Evolutionary conservation across 1,140 invertebrate genomes (phyloP), one percentile per base, ranked within the genome.

Genomic region (Mercenaria mercenaria): DNA sequence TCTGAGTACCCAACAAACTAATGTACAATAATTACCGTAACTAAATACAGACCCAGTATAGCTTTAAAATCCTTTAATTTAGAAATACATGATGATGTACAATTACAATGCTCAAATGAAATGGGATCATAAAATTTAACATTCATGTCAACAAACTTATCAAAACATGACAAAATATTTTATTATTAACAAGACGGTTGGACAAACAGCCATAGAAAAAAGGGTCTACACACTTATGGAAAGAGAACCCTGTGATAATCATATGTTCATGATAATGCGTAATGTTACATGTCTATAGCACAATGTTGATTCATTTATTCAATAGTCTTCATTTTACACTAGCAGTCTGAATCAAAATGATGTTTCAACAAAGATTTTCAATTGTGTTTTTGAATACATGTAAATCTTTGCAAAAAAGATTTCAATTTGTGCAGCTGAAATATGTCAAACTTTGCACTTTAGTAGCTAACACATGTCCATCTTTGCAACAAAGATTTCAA

Each of bases 1-100:
- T n/a, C n/a, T n/a, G n/a, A n/a, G n/a, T n/a, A n/a, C n/a, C n/a
- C n/a, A n/a, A n/a, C n/a, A n/a, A n/a, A n/a, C n/a, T n/a, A n/a
- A n/a, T n/a, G n/a, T n/a, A n/a, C n/a, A n/a, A n/a, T n/a, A n/a
- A n/a, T n/a, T n/a, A n/a, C n/a, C n/a, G n/a, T n/a, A n/a, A n/a
- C n/a, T n/a, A n/a, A n/a, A n/a, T n/a, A n/a, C n/a, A n/a, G n/a
- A n/a, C n/a, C n/a, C n/a, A n/a, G n/a, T 67, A 4, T 79, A 79
- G 47, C 76, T 52, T 79, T 79, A 79, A 79, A 79, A 79, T 79
- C 76, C 76, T 79, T 79, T 79, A 79, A 79, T 79, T 79, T 52
- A 79, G 76, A 79, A 79, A 79, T 79, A 79, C 76, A 79, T 79
- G 76, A 79, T 79, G 76, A 79, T 79, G 76, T 56, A 52, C 43